Evolutionary conservation across 2,113 vertebrate species (phyloP).

Genomic region (Ptilonorhynchus violaceus): DNA sequence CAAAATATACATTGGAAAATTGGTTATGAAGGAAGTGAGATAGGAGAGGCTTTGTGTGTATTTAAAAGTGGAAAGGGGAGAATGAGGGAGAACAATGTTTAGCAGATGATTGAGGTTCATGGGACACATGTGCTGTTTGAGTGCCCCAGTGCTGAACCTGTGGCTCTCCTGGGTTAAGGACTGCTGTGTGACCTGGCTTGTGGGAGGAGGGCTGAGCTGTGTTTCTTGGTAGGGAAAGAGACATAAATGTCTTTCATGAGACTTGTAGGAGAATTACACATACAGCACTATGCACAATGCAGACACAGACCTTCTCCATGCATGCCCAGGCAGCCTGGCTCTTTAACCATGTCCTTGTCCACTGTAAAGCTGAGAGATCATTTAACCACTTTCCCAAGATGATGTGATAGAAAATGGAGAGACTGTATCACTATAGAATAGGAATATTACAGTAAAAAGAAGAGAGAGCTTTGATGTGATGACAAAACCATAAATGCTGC

Average conservation of each 20-base stretch:
- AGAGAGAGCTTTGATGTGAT: not conserved
- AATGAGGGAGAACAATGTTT: not conserved
- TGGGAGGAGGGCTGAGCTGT: not conserved
- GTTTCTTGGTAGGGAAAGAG: not conserved
- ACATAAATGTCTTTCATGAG: not conserved
- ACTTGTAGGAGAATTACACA: rapidly evolving
- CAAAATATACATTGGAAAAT: not conserved
- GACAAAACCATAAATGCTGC: not conserved
- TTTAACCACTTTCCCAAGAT: not conserved
- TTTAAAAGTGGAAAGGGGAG: not conserved
- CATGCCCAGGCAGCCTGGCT: not conserved
- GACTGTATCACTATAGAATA: not conserved
- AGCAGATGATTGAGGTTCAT: not conserved
- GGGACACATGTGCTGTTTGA: not conserved
- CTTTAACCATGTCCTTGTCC: not conserved
- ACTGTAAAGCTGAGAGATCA: not conserved
- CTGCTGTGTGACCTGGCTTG: too few relatives aligned
- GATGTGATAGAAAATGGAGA: not conserved
- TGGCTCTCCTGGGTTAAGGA: not conserved
- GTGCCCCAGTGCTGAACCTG: not conserved
- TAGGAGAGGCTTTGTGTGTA: not conserved
- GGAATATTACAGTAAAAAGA: not conserved
- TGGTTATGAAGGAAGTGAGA: not conserved
- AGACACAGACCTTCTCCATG: not conserved
- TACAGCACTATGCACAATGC: not conserved